phyloP scores from a whole-genome alignment of 2,888 invertebrate genomes.

The Lydus trimaculatus region DNA sequence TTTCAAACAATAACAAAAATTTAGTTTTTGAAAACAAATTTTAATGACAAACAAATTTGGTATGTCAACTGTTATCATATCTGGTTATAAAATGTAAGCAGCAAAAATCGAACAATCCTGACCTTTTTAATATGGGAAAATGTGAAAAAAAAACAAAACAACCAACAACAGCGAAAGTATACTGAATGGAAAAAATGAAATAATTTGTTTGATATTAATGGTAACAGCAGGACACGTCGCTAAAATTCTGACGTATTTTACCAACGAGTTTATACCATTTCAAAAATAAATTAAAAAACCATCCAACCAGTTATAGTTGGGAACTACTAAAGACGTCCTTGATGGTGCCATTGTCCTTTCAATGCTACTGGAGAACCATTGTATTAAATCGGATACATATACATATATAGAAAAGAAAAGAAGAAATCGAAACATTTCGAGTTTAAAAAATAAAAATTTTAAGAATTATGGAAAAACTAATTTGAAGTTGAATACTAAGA shows the following conservation, averaged over 20 bases:
- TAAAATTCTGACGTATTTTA: neutral
- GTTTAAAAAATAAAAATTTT: neutral
- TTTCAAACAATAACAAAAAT: neutral
- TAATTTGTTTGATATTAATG: neutral
- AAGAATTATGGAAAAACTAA: neutral
- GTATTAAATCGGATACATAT: neutral
- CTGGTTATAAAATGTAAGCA: neutral
- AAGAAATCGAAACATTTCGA: neutral
- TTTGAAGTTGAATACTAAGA: neutral
- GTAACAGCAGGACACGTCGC: neutral
- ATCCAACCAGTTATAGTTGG: constrained; percentile 20
- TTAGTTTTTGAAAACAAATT: neutral
- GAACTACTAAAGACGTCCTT: constrained; percentile 47
- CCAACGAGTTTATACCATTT: neutral
- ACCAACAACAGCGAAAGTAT: too few relatives aligned
- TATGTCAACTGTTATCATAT: neutral
- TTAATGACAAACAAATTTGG: neutral
- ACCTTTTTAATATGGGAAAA: too few relatives aligned
- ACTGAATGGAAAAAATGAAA: too few relatives aligned
- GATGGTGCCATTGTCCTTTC: constrained; percentile 55
- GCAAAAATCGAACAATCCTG: too few relatives aligned
- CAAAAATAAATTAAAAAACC: neutral
- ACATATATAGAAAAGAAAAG: neutral
- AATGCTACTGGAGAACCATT: constrained; percentile 23
- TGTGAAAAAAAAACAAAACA: too few relatives aligned